A percentile compares a stretch with the other conserved stretches of the same genome.
These are phyloP conservation scores for Pomatorhinus ruficollis DNA, from an alignment of 2,113 vertebrate genomes.

Conservation along the genomic window DNA sequence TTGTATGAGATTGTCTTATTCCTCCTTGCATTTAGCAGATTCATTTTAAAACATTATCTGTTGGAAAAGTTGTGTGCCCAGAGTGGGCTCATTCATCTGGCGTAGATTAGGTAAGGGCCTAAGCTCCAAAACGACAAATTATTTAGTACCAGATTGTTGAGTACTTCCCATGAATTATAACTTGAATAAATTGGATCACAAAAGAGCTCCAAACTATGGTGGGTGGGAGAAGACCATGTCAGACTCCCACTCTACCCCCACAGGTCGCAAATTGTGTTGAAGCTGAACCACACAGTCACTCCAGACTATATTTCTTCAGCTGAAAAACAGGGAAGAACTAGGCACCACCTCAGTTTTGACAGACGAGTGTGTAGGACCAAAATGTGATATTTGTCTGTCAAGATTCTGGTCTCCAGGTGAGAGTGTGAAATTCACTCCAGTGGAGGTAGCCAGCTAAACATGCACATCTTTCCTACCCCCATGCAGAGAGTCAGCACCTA, in stretches of 20 bases:
- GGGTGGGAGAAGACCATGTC: neutral
- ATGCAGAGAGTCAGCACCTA: neutral
- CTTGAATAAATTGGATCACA: neutral
- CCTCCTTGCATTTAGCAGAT: neutral
- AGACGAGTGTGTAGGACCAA: neutral
- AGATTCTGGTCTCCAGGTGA: neutral
- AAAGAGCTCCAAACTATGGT: neutral
- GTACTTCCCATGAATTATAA: neutral
- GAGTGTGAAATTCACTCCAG: neutral
- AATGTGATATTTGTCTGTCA: neutral
- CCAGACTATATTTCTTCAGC: neutral
- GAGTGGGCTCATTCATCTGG: neutral
- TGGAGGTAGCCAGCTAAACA: neutral
- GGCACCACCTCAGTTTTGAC: neutral
- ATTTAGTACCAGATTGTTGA: neutral
- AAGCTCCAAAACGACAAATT: neutral
- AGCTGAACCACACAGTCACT: neutral
- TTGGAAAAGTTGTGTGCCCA: neutral
- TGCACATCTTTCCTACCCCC: too few species aligned
- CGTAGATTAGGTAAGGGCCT: neutral
- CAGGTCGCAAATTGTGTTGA: neutral
- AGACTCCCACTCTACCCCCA: neutral
- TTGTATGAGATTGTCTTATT: neutral
- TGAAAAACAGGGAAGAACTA: neutral
- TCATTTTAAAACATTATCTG: neutral